Percentiles rank a stretch among this genome's conserved stretches.
Conservation (phyloP, 2,113 vertebrate species). For the Megaceryle maxima region DNA sequence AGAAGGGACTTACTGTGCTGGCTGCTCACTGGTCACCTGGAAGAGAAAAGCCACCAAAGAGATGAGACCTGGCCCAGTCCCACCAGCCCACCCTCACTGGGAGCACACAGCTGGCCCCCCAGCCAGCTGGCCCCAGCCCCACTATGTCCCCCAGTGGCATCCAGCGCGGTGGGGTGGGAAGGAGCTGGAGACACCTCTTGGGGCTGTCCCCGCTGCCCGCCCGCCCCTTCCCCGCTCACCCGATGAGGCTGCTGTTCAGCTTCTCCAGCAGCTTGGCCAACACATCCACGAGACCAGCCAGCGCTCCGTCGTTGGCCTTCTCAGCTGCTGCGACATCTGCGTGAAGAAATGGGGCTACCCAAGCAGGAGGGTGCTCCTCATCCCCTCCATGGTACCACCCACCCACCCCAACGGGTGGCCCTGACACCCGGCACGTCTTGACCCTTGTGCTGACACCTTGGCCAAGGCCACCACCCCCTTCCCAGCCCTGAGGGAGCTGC, state of each 20-base stretch:
- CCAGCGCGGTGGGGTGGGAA: neutral
- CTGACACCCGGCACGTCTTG: accelerated
- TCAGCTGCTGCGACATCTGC: accelerated
- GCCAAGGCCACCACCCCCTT: neutral
- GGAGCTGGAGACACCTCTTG: too few relatives aligned
- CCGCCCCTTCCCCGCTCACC: neutral
- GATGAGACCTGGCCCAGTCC: neutral
- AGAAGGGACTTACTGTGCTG: neutral
- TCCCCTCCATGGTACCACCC: accelerated
- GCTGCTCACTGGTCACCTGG: neutral
- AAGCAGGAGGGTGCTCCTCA: neutral
- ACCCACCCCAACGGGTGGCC: too few relatives aligned
- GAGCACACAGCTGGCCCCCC: neutral
- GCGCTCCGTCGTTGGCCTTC: accelerated
- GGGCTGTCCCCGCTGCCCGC: neutral
- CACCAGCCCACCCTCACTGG: neutral
- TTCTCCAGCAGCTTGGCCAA: accelerated
- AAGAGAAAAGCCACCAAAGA: neutral
- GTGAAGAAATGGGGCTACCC: neutral
- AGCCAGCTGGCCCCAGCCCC: too few relatives aligned
- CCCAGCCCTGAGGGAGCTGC: too few relatives aligned
- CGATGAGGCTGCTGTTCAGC: accelerated
- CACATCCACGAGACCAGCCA: accelerated
- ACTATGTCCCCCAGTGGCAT: accelerated
- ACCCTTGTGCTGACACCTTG: too few relatives aligned